Percentiles rank a stretch among this genome's conserved stretches.
phyloP scores from a whole-genome alignment of 2,113 vertebrate genomes.

The Centropristis striata region DNA sequence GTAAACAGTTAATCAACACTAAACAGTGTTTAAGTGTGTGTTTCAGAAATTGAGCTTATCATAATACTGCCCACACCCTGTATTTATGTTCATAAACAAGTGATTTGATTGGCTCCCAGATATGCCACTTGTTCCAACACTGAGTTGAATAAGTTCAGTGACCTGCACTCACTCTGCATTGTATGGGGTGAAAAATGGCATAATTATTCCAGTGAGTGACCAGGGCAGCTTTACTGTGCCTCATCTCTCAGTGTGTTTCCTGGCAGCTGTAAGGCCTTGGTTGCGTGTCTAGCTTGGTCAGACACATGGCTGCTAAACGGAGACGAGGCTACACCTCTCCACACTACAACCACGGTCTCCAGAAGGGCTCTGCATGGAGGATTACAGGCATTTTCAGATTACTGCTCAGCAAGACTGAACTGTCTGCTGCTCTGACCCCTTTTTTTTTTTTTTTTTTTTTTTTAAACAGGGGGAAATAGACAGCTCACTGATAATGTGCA shows the following conservation, averaged over 20 bases:
- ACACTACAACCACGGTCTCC: conserved; percentile 56
- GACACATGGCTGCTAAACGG: conserved; percentile 77
- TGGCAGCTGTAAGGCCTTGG: conserved; percentile 73
- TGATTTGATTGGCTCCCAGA: conserved; percentile 36
- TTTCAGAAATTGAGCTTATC: conserved; percentile 18
- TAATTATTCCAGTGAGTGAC: conserved; percentile 74
- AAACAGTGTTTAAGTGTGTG: conserved; percentile 9
- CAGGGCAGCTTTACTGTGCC: conserved; percentile 65
- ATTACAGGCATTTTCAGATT: conserved; percentile 85
- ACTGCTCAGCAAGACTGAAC: conserved; percentile 78
- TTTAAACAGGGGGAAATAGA: conserved; percentile 11
- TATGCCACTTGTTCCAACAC: conserved; percentile 55
- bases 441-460: conserved; percentile 45
- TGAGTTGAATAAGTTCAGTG: conserved; percentile 64
- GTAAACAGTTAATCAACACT: conserved; percentile 17
- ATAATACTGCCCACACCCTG: conserved; percentile 8
- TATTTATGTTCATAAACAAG: conserved; percentile 18
- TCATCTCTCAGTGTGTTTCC: conserved; percentile 74
- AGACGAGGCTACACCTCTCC: conserved; percentile 71
- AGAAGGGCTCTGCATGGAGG: conserved; percentile 74
- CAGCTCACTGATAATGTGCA: conserved; percentile 26
- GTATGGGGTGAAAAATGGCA: conserved; percentile 58
- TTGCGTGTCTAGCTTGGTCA: conserved; percentile 76
- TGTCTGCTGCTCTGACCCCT: conserved; percentile 78
- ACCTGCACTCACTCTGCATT: conserved; percentile 65